Evolutionary conservation across 2,113 vertebrate species (phyloP).

Genomic region (Channa argus): DNA sequence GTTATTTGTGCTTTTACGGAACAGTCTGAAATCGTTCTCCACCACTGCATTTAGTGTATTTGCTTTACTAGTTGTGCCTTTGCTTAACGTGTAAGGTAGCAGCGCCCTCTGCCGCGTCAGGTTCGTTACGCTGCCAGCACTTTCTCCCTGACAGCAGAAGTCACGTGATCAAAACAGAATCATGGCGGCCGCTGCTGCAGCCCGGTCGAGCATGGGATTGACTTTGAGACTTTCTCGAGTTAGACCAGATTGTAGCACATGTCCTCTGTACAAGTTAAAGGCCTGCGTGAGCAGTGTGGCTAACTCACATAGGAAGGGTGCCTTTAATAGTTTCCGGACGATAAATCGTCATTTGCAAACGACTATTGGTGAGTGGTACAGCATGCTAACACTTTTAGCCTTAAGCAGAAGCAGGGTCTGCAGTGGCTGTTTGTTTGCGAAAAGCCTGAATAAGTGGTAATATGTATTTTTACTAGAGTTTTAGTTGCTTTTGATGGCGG

Average conservation of each 20-base stretch:
- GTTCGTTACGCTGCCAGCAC: not conserved
- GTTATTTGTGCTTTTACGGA: no score
- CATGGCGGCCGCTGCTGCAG: conserved; percentile 82
- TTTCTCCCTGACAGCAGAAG: conserved; percentile 55
- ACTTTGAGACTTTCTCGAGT: conserved; percentile 77
- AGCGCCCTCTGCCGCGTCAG: conserved; percentile 49
- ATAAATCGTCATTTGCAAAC: conserved; percentile 78
- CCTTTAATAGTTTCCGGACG: conserved; percentile 56
- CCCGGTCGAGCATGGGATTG: conserved; percentile 75
- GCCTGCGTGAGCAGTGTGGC: conserved; percentile 33
- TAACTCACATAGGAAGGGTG: conserved; percentile 12
- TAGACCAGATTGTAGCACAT: conserved; percentile 67
- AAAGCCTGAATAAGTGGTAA: not conserved
- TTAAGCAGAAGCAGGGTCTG: not conserved
- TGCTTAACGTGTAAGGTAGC: not conserved
- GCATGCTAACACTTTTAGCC: conserved; percentile 53
- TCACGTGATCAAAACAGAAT: conserved; percentile 80
- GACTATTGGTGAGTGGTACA: conserved; percentile 72
- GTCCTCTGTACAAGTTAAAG: conserved; percentile 66
- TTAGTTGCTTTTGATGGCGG: not conserved
- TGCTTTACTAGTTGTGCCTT: no score
- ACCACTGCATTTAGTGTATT: no score
- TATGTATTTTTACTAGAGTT: rapidly evolving
- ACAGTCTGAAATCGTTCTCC: no score
- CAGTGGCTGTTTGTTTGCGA: not conserved